phyloP scores from a whole-genome alignment of 2,113 vertebrate species.

The Zosterops pallidus region DNA sequence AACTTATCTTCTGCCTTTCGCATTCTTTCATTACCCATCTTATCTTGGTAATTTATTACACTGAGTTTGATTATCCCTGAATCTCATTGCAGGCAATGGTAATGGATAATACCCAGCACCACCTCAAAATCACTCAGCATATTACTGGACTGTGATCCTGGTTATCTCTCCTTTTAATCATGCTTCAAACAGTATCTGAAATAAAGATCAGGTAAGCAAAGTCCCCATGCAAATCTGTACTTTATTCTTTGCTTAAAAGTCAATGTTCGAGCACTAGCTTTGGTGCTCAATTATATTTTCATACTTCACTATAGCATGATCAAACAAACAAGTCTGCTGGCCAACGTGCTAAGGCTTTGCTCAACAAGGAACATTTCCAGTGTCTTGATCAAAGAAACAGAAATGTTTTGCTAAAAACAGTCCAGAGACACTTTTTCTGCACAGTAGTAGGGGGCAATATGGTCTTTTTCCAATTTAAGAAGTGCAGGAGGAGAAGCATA shows the following conservation, averaged over 20 bases:
- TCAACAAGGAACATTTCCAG: neutral
- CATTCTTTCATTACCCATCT: neutral
- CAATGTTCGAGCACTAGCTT: neutral
- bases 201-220: neutral
- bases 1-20: neutral
- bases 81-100: neutral
- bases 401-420: neutral
- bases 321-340: neutral
- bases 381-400: neutral
- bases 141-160: neutral
- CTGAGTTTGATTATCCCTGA: neutral
- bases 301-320: neutral
- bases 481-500: neutral
- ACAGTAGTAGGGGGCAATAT: neutral
- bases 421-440: neutral
- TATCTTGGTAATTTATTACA: neutral
- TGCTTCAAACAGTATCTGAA: neutral
- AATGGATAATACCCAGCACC: neutral
- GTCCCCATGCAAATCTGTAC: neutral
- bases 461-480: neutral
- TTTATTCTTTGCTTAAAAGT: conserved; percentile 29
- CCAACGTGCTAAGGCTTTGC: neutral
- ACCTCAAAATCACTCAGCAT: neutral
- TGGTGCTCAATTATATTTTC: neutral
- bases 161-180: neutral